Base-by-base conservation (phyloP, 2,113 vertebrate genomes). In the Scatophagus argus region DNA sequence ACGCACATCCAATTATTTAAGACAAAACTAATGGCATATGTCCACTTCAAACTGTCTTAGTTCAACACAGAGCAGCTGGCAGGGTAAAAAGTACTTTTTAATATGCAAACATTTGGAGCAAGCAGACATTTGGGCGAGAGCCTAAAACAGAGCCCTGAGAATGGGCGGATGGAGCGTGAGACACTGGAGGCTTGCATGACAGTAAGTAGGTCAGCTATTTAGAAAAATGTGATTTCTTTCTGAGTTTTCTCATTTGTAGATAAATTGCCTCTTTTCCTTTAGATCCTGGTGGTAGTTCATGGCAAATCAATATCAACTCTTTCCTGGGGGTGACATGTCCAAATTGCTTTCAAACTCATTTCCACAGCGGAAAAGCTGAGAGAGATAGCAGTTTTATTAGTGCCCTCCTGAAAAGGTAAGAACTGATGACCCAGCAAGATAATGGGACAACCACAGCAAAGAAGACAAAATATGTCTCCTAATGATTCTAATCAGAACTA, bases 271-370 rank as follows among this genome's bases (percentile, higher is more conserved):
- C 79, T 87, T 92, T 91, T 88, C 85, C 85, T 87, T 91, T 83
- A 88, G 85, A 92, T 90, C 84, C 84, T 49, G 39, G 65, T 90
- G 89, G 87, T 90, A 82, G 93, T 91, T 88, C 81, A 84, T 79
- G 72, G 84, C 82, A 89, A 95, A 94, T 95, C 93, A 93, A 94
- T 94, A 94, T 90, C 84, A 83, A 82, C 82, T 85, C 80, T 87
- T 81, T 92, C 86, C 88, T 87, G 84, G 84, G 88, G 89, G 86
- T 91, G 91, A 94, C 89, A 91, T 86, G 87, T 87, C 89, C 82
- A 94, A 94, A 94, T 94, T 93, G 93, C 92, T 93, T 94, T 92
- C 85, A 83, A 92, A 93, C 91, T 93, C 80, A 92, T 94, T 94
- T 93, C 91, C 90, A 87, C 84, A 52, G 72, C 46, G 43, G 82